Conservation (phyloP, 1,140 invertebrate species). For the Rhopalosiphum padi region DNA sequence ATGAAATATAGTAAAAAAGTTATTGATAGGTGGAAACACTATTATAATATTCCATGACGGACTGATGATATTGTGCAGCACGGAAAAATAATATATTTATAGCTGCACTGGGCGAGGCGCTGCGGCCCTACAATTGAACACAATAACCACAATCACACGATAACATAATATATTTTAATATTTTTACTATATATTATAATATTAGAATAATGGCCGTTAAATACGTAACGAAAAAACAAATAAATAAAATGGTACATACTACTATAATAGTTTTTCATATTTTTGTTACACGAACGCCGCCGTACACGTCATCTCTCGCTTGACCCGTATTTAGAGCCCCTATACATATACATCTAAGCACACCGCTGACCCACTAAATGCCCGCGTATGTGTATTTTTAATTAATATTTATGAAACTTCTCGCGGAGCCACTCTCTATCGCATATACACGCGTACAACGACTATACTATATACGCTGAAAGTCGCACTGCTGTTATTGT, state of each 20-base stretch:
- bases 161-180: background rate
- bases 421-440: conserved; percentile 33
- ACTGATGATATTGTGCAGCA: background rate
- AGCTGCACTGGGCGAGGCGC: background rate
- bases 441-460: background rate
- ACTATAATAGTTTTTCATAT: background rate
- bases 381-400: conserved; percentile 9
- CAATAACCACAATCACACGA: background rate
- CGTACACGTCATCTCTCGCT: background rate
- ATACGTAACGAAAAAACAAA: background rate
- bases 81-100: background rate
- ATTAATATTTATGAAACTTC: conserved; percentile 56
- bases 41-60: background rate
- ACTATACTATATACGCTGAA: background rate
- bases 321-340: conserved; percentile 52
- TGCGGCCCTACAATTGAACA: background rate
- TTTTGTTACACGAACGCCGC: background rate
- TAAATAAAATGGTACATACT: background rate
- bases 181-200: background rate
- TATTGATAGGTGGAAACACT: background rate
- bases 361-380: conserved; percentile 50
- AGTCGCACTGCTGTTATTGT: background rate
- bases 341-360: conserved; percentile 48
- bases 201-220: background rate
- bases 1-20: background rate